These are phyloP conservation scores for Bombycilla garrulus DNA, from an alignment of 2,113 vertebrate species.

Conservation along the genomic window DNA sequence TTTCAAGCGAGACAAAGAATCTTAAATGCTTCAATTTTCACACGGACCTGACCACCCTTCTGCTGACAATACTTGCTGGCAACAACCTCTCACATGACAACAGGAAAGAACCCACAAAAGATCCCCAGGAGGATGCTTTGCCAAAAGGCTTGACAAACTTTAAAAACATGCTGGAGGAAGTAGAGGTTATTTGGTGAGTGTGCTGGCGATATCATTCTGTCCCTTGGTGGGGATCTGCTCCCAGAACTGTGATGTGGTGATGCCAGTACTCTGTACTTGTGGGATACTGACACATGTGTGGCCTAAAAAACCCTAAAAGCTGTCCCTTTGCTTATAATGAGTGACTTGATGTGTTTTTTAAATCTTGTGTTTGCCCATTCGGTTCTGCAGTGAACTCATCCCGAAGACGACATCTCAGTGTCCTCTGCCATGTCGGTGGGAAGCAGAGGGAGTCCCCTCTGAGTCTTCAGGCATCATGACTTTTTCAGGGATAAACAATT, in stretches of 20 bases:
- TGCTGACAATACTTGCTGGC: not conserved
- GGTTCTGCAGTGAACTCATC: not conserved
- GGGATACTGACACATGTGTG: not conserved
- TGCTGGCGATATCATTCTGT: not conserved
- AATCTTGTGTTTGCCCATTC: not conserved
- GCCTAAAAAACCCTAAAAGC: not conserved
- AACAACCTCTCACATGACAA: not conserved
- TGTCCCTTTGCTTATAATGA: not conserved
- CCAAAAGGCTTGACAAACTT: not conserved
- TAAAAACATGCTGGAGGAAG: not conserved
- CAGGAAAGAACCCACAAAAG: not conserved
- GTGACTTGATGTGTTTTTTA: not conserved
- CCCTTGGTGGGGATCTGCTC: not conserved
- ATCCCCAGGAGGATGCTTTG: not conserved
- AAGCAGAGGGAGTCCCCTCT: not conserved
- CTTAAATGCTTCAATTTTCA: not conserved
- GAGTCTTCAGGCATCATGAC: not conserved
- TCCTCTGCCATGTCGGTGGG: not conserved
- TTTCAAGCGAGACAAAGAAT: not conserved
- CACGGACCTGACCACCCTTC: not conserved
- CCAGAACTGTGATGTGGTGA: not conserved
- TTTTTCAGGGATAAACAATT: not conserved
- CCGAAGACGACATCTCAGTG: not conserved
- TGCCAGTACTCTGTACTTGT: not conserved
- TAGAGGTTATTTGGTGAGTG: not conserved